Base-by-base conservation (phyloP, 2,888 invertebrate species). In the Ptychoptera contaminata region DNA sequence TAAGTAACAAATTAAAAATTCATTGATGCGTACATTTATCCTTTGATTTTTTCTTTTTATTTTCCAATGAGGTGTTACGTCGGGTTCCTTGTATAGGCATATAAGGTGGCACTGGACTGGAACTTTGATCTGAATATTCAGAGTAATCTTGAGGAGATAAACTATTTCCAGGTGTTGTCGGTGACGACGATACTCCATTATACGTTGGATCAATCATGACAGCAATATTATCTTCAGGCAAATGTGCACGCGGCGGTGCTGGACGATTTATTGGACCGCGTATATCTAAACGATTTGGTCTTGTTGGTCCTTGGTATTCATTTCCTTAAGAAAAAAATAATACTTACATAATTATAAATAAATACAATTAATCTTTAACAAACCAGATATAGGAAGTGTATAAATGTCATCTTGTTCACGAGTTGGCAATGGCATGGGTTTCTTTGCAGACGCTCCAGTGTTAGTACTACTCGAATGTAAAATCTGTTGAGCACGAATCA, bases 61-160 rank as follows among this genome's bases (percentile, higher is more conserved):
- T 72, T 56, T 79, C 77, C 54, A 76, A 74, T 47, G 72, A 67
- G 48, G 76, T 73, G n/a, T 76, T 68, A 53, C 81, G 67, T 48
- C 81, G 67, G 54, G 82, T 81, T 40, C 82, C 82, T 61, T 80
- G 82, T 55, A 82, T 80, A 40, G 82, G 82, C 81, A 82, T 81
- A 56, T 82, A 82, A 45, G 81, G 80, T 8, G 80, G 78, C 37
- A 70, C 72, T 37, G 72, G 69, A 51, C 67, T 69, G 38, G 70
- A 67, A 51, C 53, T 59, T 51, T 69, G 65, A 52, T 76, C 76
- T 55, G 44, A 12, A 46, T 64, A 65, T 31, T 58, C 54, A 16
- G 44, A 50, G 43, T 50, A 38, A 48, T 53, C 51, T 47, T 40
- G 43, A 14, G 41, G 29, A 11, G 41, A 43, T 43, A 47, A 34